Percentiles rank a stretch among this genome's conserved stretches.
phyloP scores from a whole-genome alignment of 2,888 invertebrate species.

The Eulithis prunata region DNA sequence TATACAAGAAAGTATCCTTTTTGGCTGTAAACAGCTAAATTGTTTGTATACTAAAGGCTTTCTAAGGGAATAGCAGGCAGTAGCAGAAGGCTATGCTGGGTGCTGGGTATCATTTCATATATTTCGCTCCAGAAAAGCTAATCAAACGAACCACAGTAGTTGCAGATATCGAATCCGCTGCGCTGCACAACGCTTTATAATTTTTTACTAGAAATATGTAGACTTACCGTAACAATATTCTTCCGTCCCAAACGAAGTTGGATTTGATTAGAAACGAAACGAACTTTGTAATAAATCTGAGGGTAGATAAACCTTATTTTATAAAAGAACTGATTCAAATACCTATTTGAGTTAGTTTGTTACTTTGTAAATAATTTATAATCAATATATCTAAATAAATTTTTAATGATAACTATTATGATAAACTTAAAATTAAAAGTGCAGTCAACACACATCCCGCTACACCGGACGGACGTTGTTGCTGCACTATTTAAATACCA shows the following conservation, averaged over 20 bases:
- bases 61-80: too few species aligned
- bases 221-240: constrained; percentile 3
- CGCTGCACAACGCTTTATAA: too few species aligned
- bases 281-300: background rate
- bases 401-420: constrained; percentile 14
- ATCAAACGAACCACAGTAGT: too few species aligned
- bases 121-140: too few species aligned
- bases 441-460: constrained; percentile 51
- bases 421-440: constrained; percentile 50
- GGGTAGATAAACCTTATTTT: constrained; percentile 11
- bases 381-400: constrained; percentile 1
- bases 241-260: background rate
- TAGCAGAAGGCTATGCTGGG: too few species aligned
- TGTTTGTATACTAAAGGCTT: too few species aligned
- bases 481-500: constrained; percentile 47
- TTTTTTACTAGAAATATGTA: background rate
- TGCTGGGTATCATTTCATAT: too few species aligned
- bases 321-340: constrained; percentile 19
- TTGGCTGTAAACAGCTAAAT: too few species aligned
- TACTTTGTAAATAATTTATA: constrained; percentile 4
- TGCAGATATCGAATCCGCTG: too few species aligned
- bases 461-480: constrained; percentile 48
- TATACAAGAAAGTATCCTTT: too few species aligned
- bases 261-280: background rate
- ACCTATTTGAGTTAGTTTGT: background rate